Conservation (phyloP, 2,113 vertebrate species). For the Xenopus borealis region DNA sequence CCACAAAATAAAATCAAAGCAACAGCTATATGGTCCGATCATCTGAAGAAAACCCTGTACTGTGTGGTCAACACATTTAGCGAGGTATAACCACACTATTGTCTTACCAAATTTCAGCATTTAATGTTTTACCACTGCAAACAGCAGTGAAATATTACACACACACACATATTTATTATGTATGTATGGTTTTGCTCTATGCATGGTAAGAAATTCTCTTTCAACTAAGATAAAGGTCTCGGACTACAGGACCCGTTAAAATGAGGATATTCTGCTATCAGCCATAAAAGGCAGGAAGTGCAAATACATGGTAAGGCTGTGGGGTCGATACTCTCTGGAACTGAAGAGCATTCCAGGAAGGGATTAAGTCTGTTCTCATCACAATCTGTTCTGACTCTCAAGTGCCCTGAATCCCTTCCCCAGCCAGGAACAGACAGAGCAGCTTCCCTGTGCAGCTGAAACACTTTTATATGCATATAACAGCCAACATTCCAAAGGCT, state of each 20-base stretch:
- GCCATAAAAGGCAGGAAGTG: conserved; percentile 56
- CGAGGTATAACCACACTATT: no score
- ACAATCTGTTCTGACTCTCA: conserved; percentile 50
- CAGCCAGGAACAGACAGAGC: conserved; percentile 9
- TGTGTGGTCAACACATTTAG: no score
- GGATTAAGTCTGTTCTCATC: conserved; percentile 41
- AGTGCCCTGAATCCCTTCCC: conserved; percentile 25
- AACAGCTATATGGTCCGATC: no score
- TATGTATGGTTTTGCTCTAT: no score
- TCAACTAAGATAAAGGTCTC: no score
- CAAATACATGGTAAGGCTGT: conserved; percentile 50
- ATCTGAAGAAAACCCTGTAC: no score
- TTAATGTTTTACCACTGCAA: no score
- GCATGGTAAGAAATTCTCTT: no score
- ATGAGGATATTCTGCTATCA: conserved; percentile 38
- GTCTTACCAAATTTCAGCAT: no score
- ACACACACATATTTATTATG: no score
- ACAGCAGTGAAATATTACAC: no score
- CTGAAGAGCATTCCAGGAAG: conserved; percentile 27
- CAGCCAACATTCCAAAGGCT: background rate
- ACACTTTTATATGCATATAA: background rate
- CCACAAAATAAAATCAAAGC: no score
- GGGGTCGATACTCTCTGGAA: conserved; percentile 43
- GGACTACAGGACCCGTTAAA: background rate
- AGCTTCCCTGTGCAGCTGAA: background rate